Conservation (phyloP, 1,140 invertebrate genomes). For the Zaprionus tsacasi region DNA sequence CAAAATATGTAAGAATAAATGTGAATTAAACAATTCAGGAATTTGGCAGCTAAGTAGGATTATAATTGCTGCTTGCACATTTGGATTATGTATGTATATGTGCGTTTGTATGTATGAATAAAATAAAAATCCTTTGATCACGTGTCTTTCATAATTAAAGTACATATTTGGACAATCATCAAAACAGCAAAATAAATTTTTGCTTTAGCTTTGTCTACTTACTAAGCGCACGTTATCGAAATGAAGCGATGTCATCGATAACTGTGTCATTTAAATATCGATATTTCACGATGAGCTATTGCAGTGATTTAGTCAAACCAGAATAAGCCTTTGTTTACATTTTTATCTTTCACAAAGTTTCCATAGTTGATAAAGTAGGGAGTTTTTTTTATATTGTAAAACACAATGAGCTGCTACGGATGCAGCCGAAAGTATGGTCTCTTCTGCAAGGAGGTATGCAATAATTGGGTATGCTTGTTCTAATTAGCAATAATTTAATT, state of each 20-base stretch:
- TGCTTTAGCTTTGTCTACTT: not conserved
- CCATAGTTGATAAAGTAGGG: not conserved
- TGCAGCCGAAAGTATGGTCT: slow-evolving; percentile 85
- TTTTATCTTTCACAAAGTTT: slow-evolving; percentile 1
- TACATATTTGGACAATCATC: not conserved
- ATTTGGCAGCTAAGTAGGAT: slow-evolving; percentile 27
- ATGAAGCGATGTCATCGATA: not conserved
- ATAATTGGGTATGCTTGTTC: not conserved
- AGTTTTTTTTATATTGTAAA: not conserved
- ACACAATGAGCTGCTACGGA: slow-evolving; percentile 85
- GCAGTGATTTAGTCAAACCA: slow-evolving; percentile 7
- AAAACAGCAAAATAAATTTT: not conserved
- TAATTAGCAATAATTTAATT: not conserved
- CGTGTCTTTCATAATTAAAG: not conserved
- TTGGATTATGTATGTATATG: slow-evolving; percentile 9
- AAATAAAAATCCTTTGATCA: not conserved
- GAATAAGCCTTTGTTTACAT: slow-evolving; percentile 44
- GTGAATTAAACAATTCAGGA: slow-evolving; percentile 23
- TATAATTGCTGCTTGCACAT: slow-evolving; percentile 26
- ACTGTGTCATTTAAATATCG: slow-evolving; percentile 6
- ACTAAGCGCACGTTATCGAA: not conserved
- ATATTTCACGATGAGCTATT: slow-evolving; percentile 1
- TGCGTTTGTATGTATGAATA: slow-evolving; percentile 5
- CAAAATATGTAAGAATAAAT: slow-evolving; percentile 3
- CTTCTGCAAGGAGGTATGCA: slow-evolving; percentile 85